phyloP scores from a whole-genome alignment of 2,113 vertebrate species.

The Bos indicus region DNA sequence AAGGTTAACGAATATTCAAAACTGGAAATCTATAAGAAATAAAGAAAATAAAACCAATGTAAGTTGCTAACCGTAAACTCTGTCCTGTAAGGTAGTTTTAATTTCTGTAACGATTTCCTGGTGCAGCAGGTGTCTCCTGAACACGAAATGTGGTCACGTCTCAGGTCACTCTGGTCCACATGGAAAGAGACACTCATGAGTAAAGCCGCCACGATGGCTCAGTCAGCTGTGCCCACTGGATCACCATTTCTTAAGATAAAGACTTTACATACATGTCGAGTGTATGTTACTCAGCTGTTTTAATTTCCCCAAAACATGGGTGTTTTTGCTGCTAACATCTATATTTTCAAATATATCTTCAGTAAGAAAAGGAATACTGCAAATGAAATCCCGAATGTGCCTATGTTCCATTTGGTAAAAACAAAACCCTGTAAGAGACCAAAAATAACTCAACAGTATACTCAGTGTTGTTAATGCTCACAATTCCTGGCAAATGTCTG shows the following conservation, averaged over 20 bases:
- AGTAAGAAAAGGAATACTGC: not conserved
- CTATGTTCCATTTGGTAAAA: not conserved
- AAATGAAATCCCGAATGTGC: not conserved
- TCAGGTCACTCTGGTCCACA: not conserved
- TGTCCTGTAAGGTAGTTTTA: not conserved
- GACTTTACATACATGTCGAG: not conserved
- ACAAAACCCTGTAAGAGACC: not conserved
- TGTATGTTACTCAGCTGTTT: not conserved
- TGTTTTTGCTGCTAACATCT: not conserved
- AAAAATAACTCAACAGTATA: not conserved
- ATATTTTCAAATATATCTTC: not conserved
- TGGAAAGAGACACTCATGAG: not conserved
- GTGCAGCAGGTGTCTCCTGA: not conserved
- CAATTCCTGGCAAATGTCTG: not conserved
- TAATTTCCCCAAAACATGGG: not conserved
- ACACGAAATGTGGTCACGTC: not conserved
- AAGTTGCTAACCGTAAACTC: not conserved
- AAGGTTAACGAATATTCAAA: not conserved
- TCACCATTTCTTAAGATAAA: not conserved
- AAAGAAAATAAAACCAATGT: not conserved
- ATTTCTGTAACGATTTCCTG: not conserved
- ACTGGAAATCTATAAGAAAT: not conserved
- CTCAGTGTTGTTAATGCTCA: not conserved
- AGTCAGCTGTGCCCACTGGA: not conserved
- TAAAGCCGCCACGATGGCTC: accelerated